Base-by-base conservation (phyloP, 37 sponge, comb jelly and placozoan genomes). In the Theonella swinhoei region DNA sequence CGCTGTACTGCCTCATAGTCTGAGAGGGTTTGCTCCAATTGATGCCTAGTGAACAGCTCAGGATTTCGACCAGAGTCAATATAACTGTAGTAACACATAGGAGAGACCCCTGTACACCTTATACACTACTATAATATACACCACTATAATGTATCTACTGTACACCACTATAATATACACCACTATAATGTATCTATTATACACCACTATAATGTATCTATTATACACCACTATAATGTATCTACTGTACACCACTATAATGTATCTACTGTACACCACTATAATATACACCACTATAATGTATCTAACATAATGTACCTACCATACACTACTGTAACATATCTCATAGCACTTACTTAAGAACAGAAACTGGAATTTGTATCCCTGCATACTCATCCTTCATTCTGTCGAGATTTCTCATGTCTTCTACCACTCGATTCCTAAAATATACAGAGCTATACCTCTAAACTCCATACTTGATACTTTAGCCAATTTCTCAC, bases 1-100 rank as follows among this genome's bases (percentile, higher is more conserved):
- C 64, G 83, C 41, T 84, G 85, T 25, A 90, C 81, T 59, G 81
- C 86, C 20, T 78, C 59, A 43, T 91, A 75, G 38, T 91, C 79
- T 11, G 47, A 81, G 24, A 91, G 72, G 42, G 82, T 85, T 78
- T 86, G 75, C 28, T 91, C 83, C 42, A 91, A 70, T 73, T 86
- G 87, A 43, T 85, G 82, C 31, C 86, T 42, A 1, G 94, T 89
- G 67, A 83, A 93, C 36, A 93, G 78, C 58, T 93, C 87, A 1
- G 94, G 94, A 77, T 93, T 93, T 1, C 70, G 63, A 23, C 90
- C 90, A 23, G 82, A 67, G 63, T 93, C 94, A 34, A 93, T 81
- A 36, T 93, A 89, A 43, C 94, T 92, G 35, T 1, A 42, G 37
- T 8, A 42, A 42, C 1, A 64, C 58, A 33, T 32, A 3, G n/a